phyloP scores from a whole-genome alignment of 2,797 vertebrate genomes.

The Otolemur crassicaudatus region DNA sequence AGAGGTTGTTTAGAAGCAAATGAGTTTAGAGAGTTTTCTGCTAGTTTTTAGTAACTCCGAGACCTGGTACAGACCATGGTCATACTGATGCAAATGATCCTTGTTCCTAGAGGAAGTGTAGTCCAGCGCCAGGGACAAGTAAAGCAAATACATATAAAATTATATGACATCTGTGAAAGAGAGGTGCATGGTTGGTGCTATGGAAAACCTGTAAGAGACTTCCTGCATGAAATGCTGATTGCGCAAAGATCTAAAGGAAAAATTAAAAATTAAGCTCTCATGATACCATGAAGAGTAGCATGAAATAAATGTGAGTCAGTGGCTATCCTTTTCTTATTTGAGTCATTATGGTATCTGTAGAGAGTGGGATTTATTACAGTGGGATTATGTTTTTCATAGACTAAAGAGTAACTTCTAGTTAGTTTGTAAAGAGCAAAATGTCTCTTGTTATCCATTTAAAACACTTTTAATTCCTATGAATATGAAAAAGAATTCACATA shows the following conservation, averaged over 20 bases:
- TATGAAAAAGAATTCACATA: neutral
- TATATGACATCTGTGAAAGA: neutral
- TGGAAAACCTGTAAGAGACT: neutral
- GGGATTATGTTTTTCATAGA: neutral
- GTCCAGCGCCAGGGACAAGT: neutral
- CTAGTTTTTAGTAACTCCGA: neutral
- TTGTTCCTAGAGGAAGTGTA: neutral
- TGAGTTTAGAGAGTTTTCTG: neutral
- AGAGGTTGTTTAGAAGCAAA: neutral
- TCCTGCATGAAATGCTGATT: neutral
- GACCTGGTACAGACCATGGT: neutral
- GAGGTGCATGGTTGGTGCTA: neutral
- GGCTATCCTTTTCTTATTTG: neutral
- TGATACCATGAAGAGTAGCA: neutral
- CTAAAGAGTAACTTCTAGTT: neutral
- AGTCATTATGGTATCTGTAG: neutral
- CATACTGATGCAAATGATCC: neutral
- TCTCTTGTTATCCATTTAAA: slow-evolving; percentile 20
- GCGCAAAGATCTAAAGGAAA: neutral
- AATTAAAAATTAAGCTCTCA: neutral
- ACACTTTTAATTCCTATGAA: neutral
- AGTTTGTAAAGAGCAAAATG: neutral
- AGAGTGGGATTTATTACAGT: neutral
- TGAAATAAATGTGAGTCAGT: neutral
- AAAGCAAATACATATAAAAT: neutral